phyloP scores from a whole-genome alignment of 2,888 invertebrate genomes.

The Tricholauxania praeusta region DNA sequence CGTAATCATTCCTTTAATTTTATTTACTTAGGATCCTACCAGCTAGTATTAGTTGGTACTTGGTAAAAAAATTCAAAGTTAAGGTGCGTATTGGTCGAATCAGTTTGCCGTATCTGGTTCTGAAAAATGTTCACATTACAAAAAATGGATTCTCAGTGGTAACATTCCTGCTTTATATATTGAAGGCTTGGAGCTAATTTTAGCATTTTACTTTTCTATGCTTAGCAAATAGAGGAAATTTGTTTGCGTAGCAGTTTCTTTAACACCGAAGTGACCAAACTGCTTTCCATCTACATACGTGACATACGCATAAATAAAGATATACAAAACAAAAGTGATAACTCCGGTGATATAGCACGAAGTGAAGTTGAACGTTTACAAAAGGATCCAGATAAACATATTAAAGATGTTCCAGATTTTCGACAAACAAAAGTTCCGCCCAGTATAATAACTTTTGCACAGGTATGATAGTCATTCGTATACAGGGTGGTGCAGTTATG shows the following conservation, averaged over 20 bases:
- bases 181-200: neutral
- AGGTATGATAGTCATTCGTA: slow-evolving; percentile 70
- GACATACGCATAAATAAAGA: slow-evolving; percentile 86
- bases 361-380: slow-evolving; percentile 61
- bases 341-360: slow-evolving; percentile 55
- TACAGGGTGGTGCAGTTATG: neutral
- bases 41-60: slow-evolving; percentile 81
- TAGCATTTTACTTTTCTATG: slow-evolving; percentile 43
- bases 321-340: slow-evolving; percentile 69
- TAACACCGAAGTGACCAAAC: slow-evolving; percentile 88
- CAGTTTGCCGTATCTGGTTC: slow-evolving; percentile 79
- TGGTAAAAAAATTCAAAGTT: slow-evolving; percentile 83
- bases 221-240: slow-evolving; percentile 86
- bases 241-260: slow-evolving; percentile 88
- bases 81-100: slow-evolving; percentile 85
- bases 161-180: slow-evolving; percentile 62
- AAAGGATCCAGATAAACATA: slow-evolving; percentile 25
- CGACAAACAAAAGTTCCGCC: slow-evolving; percentile 82
- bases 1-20: too few relatives aligned
- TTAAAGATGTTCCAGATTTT: slow-evolving; percentile 74
- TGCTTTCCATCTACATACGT: slow-evolving; percentile 83
- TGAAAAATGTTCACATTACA: slow-evolving; percentile 84
- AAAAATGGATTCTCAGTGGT: slow-evolving; percentile 84
- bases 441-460: slow-evolving; percentile 84
- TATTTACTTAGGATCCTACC: slow-evolving; percentile 71